A percentile compares a stretch with the other conserved stretches of the same genome.
Conservation (phyloP, 1,140 invertebrate species). For the Chironomus striatipennis region DNA sequence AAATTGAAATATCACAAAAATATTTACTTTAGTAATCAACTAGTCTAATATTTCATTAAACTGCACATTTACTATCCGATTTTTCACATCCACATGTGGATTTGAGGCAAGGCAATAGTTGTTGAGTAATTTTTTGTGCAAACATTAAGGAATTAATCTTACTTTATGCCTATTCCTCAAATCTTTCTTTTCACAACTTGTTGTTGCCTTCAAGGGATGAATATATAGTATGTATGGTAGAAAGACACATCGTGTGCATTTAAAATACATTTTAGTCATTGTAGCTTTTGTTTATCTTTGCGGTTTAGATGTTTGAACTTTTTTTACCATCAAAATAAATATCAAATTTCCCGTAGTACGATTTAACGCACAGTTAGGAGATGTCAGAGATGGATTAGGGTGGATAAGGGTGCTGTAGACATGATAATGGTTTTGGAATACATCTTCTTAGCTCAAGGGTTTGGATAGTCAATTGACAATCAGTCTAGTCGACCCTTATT, state of each 20-base stretch:
- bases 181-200: background rate
- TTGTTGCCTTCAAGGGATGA: background rate
- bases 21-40: background rate
- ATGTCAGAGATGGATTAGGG: background rate
- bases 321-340: constrained; percentile 18
- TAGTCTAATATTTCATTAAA: constrained; percentile 15
- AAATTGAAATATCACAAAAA: constrained; percentile 2
- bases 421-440: too few species aligned
- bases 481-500: too few species aligned
- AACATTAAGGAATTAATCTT: background rate
- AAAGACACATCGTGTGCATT: background rate
- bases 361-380: background rate
- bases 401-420: too few species aligned
- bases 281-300: background rate
- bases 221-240: background rate
- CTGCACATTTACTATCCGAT: background rate
- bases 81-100: background rate
- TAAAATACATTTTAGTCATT: background rate
- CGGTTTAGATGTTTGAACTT: constrained; percentile 16
- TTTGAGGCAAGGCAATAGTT: too few species aligned
- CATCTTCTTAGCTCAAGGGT: too few species aligned
- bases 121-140: background rate
- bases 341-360: constrained; percentile 8
- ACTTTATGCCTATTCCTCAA: background rate
- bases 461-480: too few species aligned